Conservation (phyloP, 2,888 invertebrate genomes). For the Amblyjoppa proteus region DNA sequence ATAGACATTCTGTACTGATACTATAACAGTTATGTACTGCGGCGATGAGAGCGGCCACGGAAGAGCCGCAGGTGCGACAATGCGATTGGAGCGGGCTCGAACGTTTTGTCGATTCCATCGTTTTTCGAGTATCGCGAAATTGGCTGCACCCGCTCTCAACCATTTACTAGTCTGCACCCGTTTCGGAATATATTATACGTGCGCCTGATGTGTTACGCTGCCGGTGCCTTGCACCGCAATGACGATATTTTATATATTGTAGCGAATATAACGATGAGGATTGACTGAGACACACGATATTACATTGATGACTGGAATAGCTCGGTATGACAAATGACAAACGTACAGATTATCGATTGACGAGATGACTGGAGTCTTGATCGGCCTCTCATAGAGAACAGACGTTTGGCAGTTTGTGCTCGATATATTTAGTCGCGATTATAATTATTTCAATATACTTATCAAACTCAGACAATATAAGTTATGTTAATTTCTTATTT, state of each 20-base stretch:
- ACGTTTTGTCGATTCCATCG: constrained; percentile 48
- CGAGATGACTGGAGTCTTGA: too few species aligned
- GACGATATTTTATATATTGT: constrained; percentile 40
- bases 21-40: constrained; percentile 14
- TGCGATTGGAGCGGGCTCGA: constrained; percentile 52
- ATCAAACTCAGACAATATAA: too few species aligned
- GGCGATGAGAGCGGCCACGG: constrained; percentile 35
- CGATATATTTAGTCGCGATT: too few species aligned
- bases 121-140: constrained; percentile 55
- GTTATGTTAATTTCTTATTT: background rate
- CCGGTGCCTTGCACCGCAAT: constrained; percentile 33
- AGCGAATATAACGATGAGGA: too few species aligned
- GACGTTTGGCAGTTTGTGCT: too few species aligned
- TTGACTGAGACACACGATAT: too few species aligned
- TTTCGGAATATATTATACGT: constrained; percentile 36
- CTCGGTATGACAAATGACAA: too few species aligned
- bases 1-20: background rate
- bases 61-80: constrained; percentile 58
- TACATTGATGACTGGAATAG: too few species aligned
- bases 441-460: background rate
- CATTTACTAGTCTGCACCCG: constrained; percentile 43
- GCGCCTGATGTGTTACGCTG: constrained; percentile 26
- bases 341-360: too few species aligned
- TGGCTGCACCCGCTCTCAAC: constrained; percentile 44
- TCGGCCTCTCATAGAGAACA: too few species aligned